Conservation (phyloP, 2,888 invertebrate genomes). For the Drosophila macrothrix region DNA sequence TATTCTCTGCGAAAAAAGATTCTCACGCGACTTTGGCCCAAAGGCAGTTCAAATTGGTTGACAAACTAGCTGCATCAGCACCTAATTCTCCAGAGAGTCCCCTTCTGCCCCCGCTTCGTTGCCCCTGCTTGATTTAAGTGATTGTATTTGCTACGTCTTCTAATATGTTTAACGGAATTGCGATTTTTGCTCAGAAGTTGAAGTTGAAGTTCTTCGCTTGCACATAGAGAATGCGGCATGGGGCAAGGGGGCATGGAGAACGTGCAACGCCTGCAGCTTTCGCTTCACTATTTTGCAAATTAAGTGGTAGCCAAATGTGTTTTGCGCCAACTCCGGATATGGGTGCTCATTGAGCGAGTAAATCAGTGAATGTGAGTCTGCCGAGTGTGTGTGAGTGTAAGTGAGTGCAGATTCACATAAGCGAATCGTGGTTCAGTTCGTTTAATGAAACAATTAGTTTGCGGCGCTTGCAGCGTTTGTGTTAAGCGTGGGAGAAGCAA, state of each 20-base stretch:
- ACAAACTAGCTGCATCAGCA: constrained; percentile 72
- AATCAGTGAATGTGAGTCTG: background rate
- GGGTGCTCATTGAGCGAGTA: constrained; percentile 16
- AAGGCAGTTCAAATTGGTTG: constrained; percentile 71
- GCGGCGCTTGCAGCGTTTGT: constrained; percentile 33
- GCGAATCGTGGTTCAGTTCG: constrained; percentile 43
- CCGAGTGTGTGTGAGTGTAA: background rate
- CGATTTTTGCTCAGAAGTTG: constrained; percentile 13
- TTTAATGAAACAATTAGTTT: constrained; percentile 62
- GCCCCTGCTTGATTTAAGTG: constrained; percentile 46
- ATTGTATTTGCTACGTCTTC: constrained; percentile 64
- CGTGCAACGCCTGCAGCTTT: constrained; percentile 68
- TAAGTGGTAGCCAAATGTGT: constrained; percentile 73
- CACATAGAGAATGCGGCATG: background rate
- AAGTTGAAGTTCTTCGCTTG: constrained; percentile 2
- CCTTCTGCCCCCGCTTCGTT: background rate
- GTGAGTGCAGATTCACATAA: constrained; percentile 1
- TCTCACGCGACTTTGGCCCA: constrained; percentile 72
- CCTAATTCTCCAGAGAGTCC: constrained; percentile 30
- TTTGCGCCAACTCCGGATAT: constrained; percentile 25
- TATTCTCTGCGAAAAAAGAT: constrained; percentile 51
- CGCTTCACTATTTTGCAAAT: constrained; percentile 54
- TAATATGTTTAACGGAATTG: constrained; percentile 68
- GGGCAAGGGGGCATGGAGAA: constrained; percentile 31
- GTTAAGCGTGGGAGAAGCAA: constrained; percentile 62